These are phyloP conservation scores for Marmota flaviventris DNA, from an alignment of 2,113 vertebrate genomes.

Conservation along the genomic window DNA sequence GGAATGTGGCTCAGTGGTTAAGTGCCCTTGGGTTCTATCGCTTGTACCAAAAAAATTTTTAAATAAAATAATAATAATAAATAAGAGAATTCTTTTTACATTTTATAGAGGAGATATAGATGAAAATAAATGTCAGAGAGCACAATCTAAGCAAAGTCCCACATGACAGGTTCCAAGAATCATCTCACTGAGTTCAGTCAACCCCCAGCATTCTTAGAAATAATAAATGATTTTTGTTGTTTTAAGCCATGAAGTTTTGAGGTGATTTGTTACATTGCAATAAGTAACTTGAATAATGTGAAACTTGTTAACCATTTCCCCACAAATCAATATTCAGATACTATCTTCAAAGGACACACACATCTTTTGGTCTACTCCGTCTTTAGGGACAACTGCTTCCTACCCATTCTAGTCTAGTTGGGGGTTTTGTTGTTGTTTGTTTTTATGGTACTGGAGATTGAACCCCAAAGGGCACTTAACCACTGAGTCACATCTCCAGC, in stretches of 20 bases:
- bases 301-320: not conserved
- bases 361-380: not conserved
- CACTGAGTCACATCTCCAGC: no score
- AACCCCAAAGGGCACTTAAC: no score
- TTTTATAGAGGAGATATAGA: not conserved
- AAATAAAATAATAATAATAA: not conserved
- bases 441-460: no score
- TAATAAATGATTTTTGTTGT: not conserved
- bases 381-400: not conserved
- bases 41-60: no score
- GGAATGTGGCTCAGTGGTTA: no score
- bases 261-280: constrained; percentile 24
- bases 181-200: not conserved
- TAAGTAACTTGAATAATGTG: not conserved
- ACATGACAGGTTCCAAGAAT: not conserved
- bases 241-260: not conserved
- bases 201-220: not conserved
- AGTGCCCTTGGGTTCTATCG: no score
- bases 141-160: not conserved
- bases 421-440: no score
- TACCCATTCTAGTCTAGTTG: not conserved
- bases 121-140: constrained; percentile 21
- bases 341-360: not conserved
- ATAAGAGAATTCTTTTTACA: not conserved
- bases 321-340: constrained; percentile 36